Evolutionary conservation across 1,140 invertebrate species (phyloP).

Genomic region (Neodiprion fabricii): DNA sequence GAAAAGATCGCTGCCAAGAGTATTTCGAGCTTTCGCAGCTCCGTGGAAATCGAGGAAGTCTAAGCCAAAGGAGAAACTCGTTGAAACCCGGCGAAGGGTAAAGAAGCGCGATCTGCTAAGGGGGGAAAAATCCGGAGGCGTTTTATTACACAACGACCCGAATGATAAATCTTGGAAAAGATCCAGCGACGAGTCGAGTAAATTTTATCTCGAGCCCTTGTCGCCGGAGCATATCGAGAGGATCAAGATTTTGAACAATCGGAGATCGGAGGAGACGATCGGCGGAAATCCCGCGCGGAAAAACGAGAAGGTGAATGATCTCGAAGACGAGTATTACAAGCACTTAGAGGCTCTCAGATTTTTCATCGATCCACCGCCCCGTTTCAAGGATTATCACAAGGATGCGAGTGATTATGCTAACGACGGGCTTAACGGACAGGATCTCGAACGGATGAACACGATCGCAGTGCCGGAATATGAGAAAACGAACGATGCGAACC

Average conservation of each 20-base stretch:
- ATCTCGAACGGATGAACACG: conserved; percentile 55
- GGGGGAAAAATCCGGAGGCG: conserved; percentile 1
- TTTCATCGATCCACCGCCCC: conserved; percentile 45
- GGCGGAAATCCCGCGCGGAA: neutral
- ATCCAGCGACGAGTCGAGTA: conserved; percentile 12
- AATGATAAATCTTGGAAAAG: conserved; percentile 5
- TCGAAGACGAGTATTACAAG: conserved; percentile 44
- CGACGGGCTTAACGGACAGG: conserved; percentile 48
- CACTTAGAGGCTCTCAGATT: conserved; percentile 47
- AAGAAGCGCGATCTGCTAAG: conserved; percentile 34
- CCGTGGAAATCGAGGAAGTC: conserved; percentile 31
- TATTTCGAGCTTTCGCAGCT: conserved; percentile 32
- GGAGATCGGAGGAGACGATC: neutral
- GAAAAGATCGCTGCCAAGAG: conserved; percentile 22
- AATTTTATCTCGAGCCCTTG: conserved; percentile 14
- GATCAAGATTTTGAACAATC: neutral
- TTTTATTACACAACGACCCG: neutral
- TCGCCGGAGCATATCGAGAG: conserved; percentile 6
- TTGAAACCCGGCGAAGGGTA: conserved; percentile 30
- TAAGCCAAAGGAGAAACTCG: conserved; percentile 25
- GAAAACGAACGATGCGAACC: conserved; percentile 27
- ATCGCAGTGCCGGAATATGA: conserved; percentile 41
- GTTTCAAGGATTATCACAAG: conserved; percentile 26
- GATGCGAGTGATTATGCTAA: conserved; percentile 35
- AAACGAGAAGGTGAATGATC: conserved; percentile 3